Percentiles rank a stretch among this genome's conserved stretches.
Conservation (phyloP, 2,113 vertebrate genomes). For the Arizona elegans region DNA sequence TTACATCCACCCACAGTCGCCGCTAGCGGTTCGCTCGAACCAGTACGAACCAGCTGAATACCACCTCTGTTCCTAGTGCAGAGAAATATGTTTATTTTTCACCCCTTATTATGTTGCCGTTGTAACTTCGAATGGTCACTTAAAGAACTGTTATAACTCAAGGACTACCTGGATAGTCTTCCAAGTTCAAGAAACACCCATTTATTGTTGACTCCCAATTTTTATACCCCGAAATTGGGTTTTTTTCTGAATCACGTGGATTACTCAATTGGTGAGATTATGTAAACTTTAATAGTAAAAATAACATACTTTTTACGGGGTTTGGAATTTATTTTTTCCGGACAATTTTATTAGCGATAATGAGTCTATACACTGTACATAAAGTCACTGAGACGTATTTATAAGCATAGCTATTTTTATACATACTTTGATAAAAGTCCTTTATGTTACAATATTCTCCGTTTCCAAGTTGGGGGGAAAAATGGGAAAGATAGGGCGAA, state of each 20-base stretch:
- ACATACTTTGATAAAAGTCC: conserved; percentile 89
- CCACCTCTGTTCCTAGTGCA: neutral
- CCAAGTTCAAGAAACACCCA: neutral
- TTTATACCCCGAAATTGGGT: neutral
- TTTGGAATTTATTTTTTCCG: conserved; percentile 57
- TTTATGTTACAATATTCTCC: conserved; percentile 89
- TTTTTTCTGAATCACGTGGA: neutral
- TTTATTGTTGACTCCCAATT: neutral
- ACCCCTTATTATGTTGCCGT: neutral
- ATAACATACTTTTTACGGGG: neutral
- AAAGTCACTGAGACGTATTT: conserved; percentile 93
- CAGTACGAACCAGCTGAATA: no score
- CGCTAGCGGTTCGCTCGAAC: no score
- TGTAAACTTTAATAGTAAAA: neutral
- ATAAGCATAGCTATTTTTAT: conserved; percentile 95
- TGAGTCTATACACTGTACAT: conserved; percentile 98
- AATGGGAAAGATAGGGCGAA: conserved; percentile 60
- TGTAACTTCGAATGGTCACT: neutral
- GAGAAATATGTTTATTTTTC: neutral
- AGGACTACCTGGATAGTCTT: no score
- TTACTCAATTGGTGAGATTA: neutral
- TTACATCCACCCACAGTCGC: no score
- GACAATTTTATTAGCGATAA: conserved; percentile 96
- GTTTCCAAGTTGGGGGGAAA: conserved; percentile 63
- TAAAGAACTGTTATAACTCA: neutral